Conservation (phyloP, 2,888 invertebrate genomes). For the Andrena praecox region DNA sequence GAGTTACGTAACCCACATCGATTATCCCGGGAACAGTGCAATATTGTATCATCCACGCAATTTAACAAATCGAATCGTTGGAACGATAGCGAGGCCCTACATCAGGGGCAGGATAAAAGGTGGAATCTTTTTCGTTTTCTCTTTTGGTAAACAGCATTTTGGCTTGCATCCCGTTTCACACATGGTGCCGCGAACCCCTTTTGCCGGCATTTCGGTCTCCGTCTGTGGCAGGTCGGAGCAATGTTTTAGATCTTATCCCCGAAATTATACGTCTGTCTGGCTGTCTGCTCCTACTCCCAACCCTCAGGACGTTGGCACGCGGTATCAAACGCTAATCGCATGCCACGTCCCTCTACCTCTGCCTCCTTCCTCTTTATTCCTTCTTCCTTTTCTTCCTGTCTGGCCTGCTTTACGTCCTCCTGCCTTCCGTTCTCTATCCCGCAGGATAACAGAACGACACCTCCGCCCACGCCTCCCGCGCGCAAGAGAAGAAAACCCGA, state of each 20-base stretch:
- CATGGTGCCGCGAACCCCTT: constrained; percentile 77
- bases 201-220: constrained; percentile 79
- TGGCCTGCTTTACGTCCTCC: constrained; percentile 65
- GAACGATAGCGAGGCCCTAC: constrained; percentile 6
- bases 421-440: constrained; percentile 64
- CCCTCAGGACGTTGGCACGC: constrained; percentile 76
- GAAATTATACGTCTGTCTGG: constrained; percentile 84
- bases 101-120: constrained; percentile 52
- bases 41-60: constrained; percentile 12
- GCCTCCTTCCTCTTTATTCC: constrained; percentile 52
- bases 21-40: neutral
- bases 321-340: constrained; percentile 77
- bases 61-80: constrained; percentile 11
- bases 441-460: constrained; percentile 65
- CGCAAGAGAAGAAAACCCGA: constrained; percentile 22
- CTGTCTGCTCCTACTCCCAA: constrained; percentile 78
- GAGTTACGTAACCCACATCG: no score
- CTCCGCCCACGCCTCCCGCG: constrained; percentile 38
- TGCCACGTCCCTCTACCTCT: constrained; percentile 63
- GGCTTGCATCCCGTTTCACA: constrained; percentile 77
- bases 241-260: constrained; percentile 83
- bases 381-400: constrained; percentile 62
- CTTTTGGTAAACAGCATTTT: constrained; percentile 58
- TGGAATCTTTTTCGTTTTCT: constrained; percentile 53
- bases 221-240: constrained; percentile 80